Evolutionary conservation across 2,888 invertebrate genomes (phyloP), one percentile per base, ranked within the genome.

Genomic region (Machimus rusticus): DNA sequence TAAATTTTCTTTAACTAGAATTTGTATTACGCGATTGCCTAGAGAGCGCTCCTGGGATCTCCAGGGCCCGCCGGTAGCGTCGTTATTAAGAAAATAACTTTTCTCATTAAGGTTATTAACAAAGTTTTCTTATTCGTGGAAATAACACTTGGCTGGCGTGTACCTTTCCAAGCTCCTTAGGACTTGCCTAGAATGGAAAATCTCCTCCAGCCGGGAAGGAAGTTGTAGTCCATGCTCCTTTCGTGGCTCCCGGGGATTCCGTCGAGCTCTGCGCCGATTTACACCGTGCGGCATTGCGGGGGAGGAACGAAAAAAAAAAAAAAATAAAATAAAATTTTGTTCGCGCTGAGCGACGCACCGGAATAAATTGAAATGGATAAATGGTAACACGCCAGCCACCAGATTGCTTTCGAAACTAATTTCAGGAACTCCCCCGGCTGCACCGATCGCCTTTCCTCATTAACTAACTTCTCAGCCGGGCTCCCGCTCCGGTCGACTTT

Each of bases 111-210:
- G 84, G 43, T 84, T 84, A 84, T 84, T 84, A 84, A 84, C 66
- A 84, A 84, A 84, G 84, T 84, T 84, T 84, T 84, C 84, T 74
- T 84, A 74, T 74, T 84, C 84, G 84, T 84, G 84, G 84, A 84
- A 84, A 84, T 84, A 84, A 84, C 66, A 84, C 84, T 84, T 74
- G 84, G 84, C 39, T 81, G 84, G 66, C 84, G 28, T 84, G 84
- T 74, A 84, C 84, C 84, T 84, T 84, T 66, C 66, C 57, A 66
- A 39, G 74, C 28, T 66, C 66, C 43, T 37, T 74, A 81, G 39
- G 39, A 84, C 39, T 84, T 84, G 57, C 51, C 84, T 57, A 37
- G 84, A 84, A 84, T 84, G 57, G 84, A 84, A 84, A 84, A 66
- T 84, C 74, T 66, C 39, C 37, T 12, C 84, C n/a, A 39, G 23